phyloP scores from a whole-genome alignment of 2,113 vertebrate species.

The Megaceryle maxima region DNA sequence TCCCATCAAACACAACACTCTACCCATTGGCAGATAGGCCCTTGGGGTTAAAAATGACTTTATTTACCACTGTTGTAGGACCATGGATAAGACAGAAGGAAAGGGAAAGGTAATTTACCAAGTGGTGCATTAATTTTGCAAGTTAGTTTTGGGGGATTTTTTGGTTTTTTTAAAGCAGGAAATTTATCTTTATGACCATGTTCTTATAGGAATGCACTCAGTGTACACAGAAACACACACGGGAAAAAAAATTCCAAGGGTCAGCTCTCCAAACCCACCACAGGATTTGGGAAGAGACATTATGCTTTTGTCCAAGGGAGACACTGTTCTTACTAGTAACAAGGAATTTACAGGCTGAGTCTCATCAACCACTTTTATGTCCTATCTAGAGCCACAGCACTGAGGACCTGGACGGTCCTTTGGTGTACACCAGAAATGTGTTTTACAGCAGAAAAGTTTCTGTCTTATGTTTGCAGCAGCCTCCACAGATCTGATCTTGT shows the following conservation, averaged over 20 bases:
- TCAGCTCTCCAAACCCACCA: neutral
- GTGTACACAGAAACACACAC: neutral
- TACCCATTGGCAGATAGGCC: neutral
- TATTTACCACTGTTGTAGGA: neutral
- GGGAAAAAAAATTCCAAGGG: neutral
- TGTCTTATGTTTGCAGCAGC: neutral
- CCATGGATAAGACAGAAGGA: neutral
- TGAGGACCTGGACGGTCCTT: neutral
- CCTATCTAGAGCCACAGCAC: neutral
- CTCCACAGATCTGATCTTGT: neutral
- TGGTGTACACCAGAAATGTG: neutral
- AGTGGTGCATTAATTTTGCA: neutral
- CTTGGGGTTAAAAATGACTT: rapidly evolving
- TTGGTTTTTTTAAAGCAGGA: neutral
- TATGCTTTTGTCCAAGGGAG: neutral
- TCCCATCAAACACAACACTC: neutral
- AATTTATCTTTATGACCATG: neutral
- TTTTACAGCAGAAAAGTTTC: neutral
- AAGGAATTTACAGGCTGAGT: neutral
- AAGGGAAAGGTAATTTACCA: neutral
- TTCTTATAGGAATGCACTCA: neutral
- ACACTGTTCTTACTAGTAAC: neutral
- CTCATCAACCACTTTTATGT: neutral
- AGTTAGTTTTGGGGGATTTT: too few relatives aligned
- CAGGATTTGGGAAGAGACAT: neutral